Evolutionary conservation across 2,888 invertebrate species (phyloP).

Genomic region (Ectropis crepuscularia): DNA sequence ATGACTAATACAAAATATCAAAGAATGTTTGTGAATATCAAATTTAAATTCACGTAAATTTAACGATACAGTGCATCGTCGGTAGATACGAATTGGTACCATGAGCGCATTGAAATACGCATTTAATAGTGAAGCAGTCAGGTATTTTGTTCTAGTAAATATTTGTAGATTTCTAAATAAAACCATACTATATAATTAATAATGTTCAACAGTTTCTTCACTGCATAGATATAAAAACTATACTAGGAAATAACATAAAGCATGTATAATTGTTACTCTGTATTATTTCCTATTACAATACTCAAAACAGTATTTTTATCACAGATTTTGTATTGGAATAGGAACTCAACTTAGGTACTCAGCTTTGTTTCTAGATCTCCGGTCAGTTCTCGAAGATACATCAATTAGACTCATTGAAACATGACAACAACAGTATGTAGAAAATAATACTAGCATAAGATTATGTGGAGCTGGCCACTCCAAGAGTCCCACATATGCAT

Average conservation of each 20-base stretch:
- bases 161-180: too few relatives aligned
- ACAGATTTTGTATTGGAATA: neutral
- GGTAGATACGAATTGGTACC: too few relatives aligned
- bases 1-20: too few relatives aligned
- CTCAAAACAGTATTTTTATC: neutral
- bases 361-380: conserved; percentile 42
- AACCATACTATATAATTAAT: too few relatives aligned
- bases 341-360: conserved; percentile 32
- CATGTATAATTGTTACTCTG: neutral
- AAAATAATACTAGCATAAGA: conserved; percentile 58
- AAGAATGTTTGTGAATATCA: too few relatives aligned
- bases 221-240: neutral
- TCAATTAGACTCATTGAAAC: conserved; percentile 74
- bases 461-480: conserved; percentile 65
- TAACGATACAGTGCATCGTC: too few relatives aligned
- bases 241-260: neutral
- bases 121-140: too few relatives aligned
- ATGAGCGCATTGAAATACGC: too few relatives aligned
- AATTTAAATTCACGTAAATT: too few relatives aligned
- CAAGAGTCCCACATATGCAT: conserved; percentile 87
- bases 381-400: conserved; percentile 67
- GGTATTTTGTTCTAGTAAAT: too few relatives aligned
- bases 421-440: conserved; percentile 76
- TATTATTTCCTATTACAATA: conserved; percentile 1
- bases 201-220: too few relatives aligned